Evolutionary conservation across 2,797 vertebrate species (phyloP).

Genomic region (Crax fasciolata): DNA sequence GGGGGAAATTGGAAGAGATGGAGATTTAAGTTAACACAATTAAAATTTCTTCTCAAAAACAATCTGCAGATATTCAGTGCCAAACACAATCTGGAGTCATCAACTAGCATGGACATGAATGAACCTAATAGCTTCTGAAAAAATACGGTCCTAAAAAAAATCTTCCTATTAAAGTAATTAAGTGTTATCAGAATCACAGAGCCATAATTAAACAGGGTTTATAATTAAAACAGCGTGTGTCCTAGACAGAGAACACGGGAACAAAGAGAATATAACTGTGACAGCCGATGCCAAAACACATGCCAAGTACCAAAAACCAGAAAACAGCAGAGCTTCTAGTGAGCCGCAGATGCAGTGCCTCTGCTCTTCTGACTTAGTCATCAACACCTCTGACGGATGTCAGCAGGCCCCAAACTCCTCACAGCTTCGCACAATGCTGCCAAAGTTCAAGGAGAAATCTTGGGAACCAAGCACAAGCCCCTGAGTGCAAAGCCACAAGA

Average conservation of each 20-base stretch:
- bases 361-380: not conserved
- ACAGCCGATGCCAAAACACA: not conserved
- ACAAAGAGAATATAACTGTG: slow-evolving; percentile 2
- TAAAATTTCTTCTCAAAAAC: slow-evolving; percentile 40
- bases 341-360: not conserved
- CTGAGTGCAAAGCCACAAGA: not conserved
- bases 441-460: not conserved
- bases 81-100: slow-evolving; percentile 37
- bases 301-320: not conserved
- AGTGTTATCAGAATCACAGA: slow-evolving; percentile 57
- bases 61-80: slow-evolving; percentile 37
- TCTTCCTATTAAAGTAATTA: slow-evolving; percentile 63
- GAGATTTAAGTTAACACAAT: slow-evolving; percentile 39
- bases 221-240: slow-evolving; percentile 62
- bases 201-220: slow-evolving; percentile 42
- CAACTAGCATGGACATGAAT: slow-evolving; percentile 58
- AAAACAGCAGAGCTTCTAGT: not conserved
- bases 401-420: not conserved
- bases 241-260: slow-evolving; percentile 32
- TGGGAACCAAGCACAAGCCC: not conserved
- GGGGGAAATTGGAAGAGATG: slow-evolving; percentile 43
- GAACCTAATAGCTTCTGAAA: slow-evolving; percentile 40
- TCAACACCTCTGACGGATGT: fast-evolving
- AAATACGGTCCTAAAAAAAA: not conserved
- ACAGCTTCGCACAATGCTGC: not conserved